Conservation (phyloP, 2,113 vertebrate species). For the Laticauda colubrina region DNA sequence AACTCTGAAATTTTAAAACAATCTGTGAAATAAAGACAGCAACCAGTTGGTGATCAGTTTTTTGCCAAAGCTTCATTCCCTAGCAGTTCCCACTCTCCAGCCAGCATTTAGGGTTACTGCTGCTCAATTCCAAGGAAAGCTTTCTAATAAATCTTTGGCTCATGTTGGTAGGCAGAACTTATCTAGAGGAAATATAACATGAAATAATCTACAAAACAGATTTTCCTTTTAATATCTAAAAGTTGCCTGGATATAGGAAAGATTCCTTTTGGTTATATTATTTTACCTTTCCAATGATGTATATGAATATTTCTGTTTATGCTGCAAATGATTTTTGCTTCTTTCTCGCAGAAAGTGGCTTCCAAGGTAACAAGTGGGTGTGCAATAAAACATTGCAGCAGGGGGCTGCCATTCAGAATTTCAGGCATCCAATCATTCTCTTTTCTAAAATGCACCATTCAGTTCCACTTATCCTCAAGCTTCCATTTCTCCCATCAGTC, state of each 20-base stretch:
- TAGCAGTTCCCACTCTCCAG: slow-evolving; percentile 9
- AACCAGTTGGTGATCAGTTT: slow-evolving; percentile 10
- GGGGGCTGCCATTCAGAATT: background rate
- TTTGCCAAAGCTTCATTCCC: background rate
- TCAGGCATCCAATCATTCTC: background rate
- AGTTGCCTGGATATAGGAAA: slow-evolving; percentile 57
- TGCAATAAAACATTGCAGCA: background rate
- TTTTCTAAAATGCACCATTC: background rate
- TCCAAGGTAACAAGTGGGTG: background rate
- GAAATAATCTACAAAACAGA: slow-evolving; percentile 39
- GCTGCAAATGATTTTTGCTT: slow-evolving; percentile 23
- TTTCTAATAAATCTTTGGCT: slow-evolving; percentile 23
- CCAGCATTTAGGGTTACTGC: slow-evolving; percentile 19
- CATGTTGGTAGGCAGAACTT: slow-evolving; percentile 33
- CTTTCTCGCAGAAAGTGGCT: background rate
- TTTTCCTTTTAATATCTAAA: slow-evolving; percentile 47
- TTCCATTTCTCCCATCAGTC: background rate
- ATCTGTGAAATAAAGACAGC: background rate
- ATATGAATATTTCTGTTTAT: slow-evolving; percentile 33
- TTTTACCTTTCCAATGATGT: slow-evolving; percentile 58
- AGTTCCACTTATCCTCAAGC: background rate
- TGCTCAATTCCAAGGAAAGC: slow-evolving; percentile 26
- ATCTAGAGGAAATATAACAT: slow-evolving; percentile 36
- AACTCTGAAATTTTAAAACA: background rate
- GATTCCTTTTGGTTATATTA: slow-evolving; percentile 56